Percentiles rank a stretch among this genome's conserved stretches.
phyloP scores from a whole-genome alignment of 2,888 invertebrate species.

The Apamea anceps region DNA sequence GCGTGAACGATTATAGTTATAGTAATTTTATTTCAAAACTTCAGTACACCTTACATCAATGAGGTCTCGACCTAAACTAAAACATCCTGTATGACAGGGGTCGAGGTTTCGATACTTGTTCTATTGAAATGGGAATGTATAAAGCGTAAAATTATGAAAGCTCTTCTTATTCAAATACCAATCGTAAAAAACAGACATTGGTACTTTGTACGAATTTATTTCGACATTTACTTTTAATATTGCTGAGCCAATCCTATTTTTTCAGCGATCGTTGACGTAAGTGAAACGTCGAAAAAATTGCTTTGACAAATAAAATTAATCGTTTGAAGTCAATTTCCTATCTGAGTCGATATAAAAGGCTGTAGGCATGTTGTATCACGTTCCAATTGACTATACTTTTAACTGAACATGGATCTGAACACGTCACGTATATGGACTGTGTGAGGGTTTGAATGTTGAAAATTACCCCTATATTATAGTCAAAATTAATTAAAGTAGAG shows the following conservation, averaged over 20 bases:
- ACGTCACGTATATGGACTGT: not conserved
- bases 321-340: constrained; percentile 62
- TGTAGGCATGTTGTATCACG: constrained; percentile 30
- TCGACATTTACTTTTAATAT: constrained; percentile 16
- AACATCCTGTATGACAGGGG: no score
- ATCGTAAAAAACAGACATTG: not conserved
- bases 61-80: no score
- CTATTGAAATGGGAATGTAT: not conserved
- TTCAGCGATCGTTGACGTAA: constrained; percentile 9
- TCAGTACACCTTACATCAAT: no score
- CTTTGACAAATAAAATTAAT: constrained; percentile 20
- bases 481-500: not conserved
- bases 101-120: not conserved
- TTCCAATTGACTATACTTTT: constrained; percentile 43
- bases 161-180: not conserved
- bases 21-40: no score
- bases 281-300: constrained; percentile 7
- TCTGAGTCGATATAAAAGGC: constrained; percentile 31
- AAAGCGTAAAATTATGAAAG: not conserved
- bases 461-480: not conserved
- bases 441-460: not conserved
- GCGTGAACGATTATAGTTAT: not conserved
- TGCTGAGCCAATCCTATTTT: constrained; percentile 4
- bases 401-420: constrained; percentile 5
- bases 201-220: constrained; percentile 3